Conservation (phyloP, 1,140 invertebrate genomes). For the Laupala kohalensis region DNA sequence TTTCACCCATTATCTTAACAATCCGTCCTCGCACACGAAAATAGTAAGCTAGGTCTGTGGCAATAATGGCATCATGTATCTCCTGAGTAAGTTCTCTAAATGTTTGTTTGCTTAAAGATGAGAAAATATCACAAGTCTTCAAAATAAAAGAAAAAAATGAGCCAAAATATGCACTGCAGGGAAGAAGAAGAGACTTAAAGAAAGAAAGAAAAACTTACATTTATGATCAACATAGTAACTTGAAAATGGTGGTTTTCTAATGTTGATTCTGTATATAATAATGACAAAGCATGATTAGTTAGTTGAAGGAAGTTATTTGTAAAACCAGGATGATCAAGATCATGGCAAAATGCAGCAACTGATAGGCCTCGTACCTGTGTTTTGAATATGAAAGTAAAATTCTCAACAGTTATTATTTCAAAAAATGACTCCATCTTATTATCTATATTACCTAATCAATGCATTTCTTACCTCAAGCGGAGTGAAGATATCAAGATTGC, state of each 20-base stretch:
- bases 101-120: neutral
- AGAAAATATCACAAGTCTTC: neutral
- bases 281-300: slow-evolving; percentile 31
- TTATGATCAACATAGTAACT: slow-evolving; percentile 34
- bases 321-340: slow-evolving; percentile 40
- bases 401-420: neutral
- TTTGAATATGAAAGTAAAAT: neutral
- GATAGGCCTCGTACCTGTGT: slow-evolving; percentile 34
- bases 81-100: slow-evolving; percentile 1
- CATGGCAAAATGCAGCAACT: slow-evolving; percentile 38
- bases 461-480: slow-evolving; percentile 29
- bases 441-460: neutral
- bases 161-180: too few relatives aligned
- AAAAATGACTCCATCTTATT: neutral
- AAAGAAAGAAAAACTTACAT: slow-evolving; percentile 23
- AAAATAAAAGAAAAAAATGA: too few relatives aligned
- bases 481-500: slow-evolving; percentile 32
- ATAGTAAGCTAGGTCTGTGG: slow-evolving; percentile 2
- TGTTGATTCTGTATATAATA: slow-evolving; percentile 35
- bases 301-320: slow-evolving; percentile 41
- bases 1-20: neutral
- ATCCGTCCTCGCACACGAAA: neutral
- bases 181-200: neutral
- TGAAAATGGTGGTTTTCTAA: slow-evolving; percentile 41
- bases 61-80: slow-evolving; percentile 3